A percentile compares a stretch with the other conserved stretches of the same genome.
Evolutionary conservation across 1,140 invertebrate genomes (phyloP).

Genomic region (Aphis craccivora): DNA sequence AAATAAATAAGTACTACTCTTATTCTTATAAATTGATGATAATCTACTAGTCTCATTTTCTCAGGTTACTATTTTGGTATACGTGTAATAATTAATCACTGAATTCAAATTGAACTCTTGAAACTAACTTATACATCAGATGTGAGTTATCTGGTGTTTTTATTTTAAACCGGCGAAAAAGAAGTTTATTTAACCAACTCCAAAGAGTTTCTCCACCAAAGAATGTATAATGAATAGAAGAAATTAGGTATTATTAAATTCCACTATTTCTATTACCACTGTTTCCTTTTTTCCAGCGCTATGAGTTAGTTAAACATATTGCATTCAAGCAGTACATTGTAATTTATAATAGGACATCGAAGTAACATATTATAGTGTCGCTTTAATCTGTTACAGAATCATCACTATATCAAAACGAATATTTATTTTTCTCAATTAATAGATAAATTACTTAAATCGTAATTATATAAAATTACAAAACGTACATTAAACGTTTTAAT

Average conservation of each 20-base stretch:
- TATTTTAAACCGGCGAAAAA: no score
- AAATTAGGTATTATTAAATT: not conserved
- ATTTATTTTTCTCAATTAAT: not conserved
- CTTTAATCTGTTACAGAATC: not conserved
- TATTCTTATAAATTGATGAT: no score
- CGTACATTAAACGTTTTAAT: not conserved
- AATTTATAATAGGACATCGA: not conserved
- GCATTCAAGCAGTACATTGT: not conserved
- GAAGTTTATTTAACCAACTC: not conserved
- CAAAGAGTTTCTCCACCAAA: no score
- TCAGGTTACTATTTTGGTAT: no score
- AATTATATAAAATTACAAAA: not conserved
- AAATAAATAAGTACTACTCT: no score
- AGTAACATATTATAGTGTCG: not conserved
- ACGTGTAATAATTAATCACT: no score
- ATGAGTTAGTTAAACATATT: not conserved
- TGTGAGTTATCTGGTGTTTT: no score
- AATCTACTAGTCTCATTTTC: no score
- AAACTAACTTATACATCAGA: no score
- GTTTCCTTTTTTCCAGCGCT: not conserved
- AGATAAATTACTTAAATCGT: not conserved
- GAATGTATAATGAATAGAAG: not conserved
- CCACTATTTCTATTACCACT: not conserved
- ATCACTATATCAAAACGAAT: not conserved
- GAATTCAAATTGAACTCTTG: no score